A percentile compares a stretch with the other conserved stretches of the same genome.
Conservation (phyloP, 2,113 vertebrate genomes). For the Dipodomys stephensi region DNA sequence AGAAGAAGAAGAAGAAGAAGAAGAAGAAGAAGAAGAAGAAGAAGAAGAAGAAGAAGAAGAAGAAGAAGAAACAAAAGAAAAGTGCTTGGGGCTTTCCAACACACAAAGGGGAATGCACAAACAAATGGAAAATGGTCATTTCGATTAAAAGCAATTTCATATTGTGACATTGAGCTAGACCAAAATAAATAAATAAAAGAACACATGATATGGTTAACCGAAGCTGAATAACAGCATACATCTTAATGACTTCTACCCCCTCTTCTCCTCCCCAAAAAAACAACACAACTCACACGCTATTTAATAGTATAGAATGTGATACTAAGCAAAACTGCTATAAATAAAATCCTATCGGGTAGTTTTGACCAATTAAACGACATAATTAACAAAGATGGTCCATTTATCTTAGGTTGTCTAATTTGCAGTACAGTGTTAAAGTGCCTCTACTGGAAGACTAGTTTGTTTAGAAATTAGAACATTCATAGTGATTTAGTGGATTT, state of each 20-base stretch:
- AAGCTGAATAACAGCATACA: conserved; percentile 64
- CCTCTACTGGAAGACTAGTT: conserved; percentile 78
- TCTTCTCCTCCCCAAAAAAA: neutral
- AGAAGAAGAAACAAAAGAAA: conserved; percentile 52
- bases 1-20: no score
- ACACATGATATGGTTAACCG: conserved; percentile 64
- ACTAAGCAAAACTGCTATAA: conserved; percentile 75
- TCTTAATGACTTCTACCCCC: conserved; percentile 44
- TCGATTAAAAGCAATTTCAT: conserved; percentile 78
- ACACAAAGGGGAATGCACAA: conserved; percentile 30
- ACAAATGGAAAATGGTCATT: conserved; percentile 69
- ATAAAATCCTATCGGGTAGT: conserved; percentile 80
- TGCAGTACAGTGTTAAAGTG: conserved; percentile 70
- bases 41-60: no score
- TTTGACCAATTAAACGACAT: conserved; percentile 85
- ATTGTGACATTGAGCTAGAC: conserved; percentile 53
- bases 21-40: no score
- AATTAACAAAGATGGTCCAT: conserved; percentile 82
- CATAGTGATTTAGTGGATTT: conserved; percentile 84
- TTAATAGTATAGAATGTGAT: conserved; percentile 75
- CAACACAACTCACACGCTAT: conserved; percentile 22
- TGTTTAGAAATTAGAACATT: conserved; percentile 87
- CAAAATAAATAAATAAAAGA: conserved; percentile 69
- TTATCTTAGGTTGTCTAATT: conserved; percentile 75
- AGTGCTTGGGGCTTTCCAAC: conserved; percentile 55